Evolutionary conservation across 2,113 vertebrate species (phyloP).

Genomic region (Nothocercus nigrocapillus): DNA sequence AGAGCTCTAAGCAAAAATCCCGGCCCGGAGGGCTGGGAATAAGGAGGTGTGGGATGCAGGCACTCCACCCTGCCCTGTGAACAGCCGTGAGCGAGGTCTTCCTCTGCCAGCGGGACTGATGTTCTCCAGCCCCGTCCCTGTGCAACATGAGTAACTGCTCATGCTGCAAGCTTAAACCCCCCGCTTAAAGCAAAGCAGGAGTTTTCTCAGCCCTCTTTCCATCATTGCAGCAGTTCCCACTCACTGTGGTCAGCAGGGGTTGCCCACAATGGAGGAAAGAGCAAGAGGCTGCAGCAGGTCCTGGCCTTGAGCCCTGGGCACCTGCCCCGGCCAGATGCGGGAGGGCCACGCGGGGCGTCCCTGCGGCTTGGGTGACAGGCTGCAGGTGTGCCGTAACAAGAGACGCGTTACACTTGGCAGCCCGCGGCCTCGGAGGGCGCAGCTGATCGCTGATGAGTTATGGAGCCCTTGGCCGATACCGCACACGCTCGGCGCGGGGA

Average conservation of each 20-base stretch:
- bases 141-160: slow-evolving; percentile 15
- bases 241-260: background rate
- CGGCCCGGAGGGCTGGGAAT: background rate
- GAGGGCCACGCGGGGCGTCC: rapidly evolving
- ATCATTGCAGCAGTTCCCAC: background rate
- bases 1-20: background rate
- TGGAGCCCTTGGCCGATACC: background rate
- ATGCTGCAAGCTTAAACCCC: background rate
- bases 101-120: background rate
- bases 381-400: slow-evolving; percentile 56
- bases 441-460: slow-evolving; percentile 58
- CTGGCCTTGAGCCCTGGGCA: background rate
- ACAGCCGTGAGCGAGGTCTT: background rate
- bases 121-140: background rate
- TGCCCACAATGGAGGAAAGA: background rate
- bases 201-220: background rate
- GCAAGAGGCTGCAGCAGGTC: background rate
- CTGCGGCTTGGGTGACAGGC: slow-evolving; percentile 16
- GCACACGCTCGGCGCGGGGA: rapidly evolving
- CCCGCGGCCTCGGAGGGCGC: background rate
- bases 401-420: slow-evolving; percentile 45
- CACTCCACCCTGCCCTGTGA: slow-evolving; percentile 7
- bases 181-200: background rate
- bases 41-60: background rate
- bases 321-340: background rate